These are phyloP conservation scores for Astreopora myriophthalma DNA, from an alignment of 64 coral and sea anemone species.

Conservation along the genomic window DNA sequence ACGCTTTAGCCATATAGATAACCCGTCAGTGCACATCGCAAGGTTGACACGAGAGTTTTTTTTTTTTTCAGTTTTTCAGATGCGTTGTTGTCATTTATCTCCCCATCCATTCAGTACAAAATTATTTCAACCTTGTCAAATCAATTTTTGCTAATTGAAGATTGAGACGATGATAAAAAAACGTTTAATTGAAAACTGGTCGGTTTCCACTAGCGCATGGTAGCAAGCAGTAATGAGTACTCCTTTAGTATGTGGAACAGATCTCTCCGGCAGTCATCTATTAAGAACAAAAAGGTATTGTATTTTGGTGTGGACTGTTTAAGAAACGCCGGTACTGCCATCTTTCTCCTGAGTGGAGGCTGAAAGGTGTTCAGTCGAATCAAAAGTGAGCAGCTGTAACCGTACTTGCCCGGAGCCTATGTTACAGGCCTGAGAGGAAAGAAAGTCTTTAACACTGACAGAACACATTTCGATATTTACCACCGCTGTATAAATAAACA, in stretches of 20 bases:
- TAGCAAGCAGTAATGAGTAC: not conserved
- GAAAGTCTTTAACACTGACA: not conserved
- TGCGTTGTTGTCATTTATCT: too few relatives aligned
- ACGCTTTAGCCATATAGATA: too few relatives aligned
- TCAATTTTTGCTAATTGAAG: not conserved
- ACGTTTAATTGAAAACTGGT: not conserved
- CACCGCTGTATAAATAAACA: not conserved
- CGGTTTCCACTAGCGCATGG: not conserved
- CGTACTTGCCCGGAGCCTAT: too few relatives aligned
- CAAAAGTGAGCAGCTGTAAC: too few relatives aligned
- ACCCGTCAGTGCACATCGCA: too few relatives aligned
- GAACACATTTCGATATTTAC: not conserved
- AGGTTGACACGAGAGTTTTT: not conserved
- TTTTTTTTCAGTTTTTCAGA: not conserved
- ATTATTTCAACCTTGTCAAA: not conserved
- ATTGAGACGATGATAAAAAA: not conserved
- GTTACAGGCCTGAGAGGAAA: not conserved
- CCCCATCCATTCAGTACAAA: not conserved
- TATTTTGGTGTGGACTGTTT: too few relatives aligned
- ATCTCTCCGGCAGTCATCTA: too few relatives aligned
- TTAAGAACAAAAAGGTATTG: too few relatives aligned
- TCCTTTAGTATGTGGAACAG: too few relatives aligned
- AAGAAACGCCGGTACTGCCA: too few relatives aligned
- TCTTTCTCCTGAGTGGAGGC: too few relatives aligned
- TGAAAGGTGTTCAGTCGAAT: too few relatives aligned